phyloP scores from a whole-genome alignment of 2,888 invertebrate species.

The Stenodera caucasica region DNA sequence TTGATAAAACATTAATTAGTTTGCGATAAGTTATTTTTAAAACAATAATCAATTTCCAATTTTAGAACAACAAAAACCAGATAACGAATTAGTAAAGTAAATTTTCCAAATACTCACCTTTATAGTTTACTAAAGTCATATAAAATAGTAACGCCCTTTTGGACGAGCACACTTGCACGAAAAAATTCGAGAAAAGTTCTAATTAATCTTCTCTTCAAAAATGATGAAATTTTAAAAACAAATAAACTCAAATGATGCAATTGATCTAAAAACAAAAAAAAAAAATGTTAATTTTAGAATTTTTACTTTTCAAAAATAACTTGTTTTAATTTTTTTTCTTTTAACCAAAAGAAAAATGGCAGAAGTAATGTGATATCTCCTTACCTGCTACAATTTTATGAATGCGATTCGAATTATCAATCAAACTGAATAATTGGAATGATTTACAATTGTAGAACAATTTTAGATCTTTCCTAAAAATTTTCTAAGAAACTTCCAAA shows the following conservation, averaged over 20 bases:
- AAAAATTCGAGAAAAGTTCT: conserved; percentile 42
- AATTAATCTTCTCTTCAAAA: not conserved
- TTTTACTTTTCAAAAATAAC: not conserved
- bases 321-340: not conserved
- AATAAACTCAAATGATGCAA: not conserved
- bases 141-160: conserved; percentile 90
- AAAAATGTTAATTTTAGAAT: not conserved
- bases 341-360: not conserved
- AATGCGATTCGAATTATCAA: too few species aligned
- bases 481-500: not conserved
- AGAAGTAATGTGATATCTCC: not conserved
- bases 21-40: too few species aligned
- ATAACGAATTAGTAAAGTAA: too few species aligned
- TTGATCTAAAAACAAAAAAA: too few species aligned
- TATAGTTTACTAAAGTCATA: conserved; percentile 95
- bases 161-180: conserved; percentile 66
- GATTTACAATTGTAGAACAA: too few species aligned
- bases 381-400: not conserved
- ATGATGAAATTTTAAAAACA: not conserved
- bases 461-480: not conserved
- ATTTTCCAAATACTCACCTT: conserved; percentile 69
- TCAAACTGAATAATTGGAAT: too few species aligned
- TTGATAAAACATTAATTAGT: too few species aligned
- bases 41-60: too few species aligned
- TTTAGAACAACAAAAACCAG: too few species aligned